A percentile compares a stretch with the other conserved stretches of the same genome.
Conservation (phyloP, 2,113 vertebrate genomes). For the Miniopterus natalensis region DNA sequence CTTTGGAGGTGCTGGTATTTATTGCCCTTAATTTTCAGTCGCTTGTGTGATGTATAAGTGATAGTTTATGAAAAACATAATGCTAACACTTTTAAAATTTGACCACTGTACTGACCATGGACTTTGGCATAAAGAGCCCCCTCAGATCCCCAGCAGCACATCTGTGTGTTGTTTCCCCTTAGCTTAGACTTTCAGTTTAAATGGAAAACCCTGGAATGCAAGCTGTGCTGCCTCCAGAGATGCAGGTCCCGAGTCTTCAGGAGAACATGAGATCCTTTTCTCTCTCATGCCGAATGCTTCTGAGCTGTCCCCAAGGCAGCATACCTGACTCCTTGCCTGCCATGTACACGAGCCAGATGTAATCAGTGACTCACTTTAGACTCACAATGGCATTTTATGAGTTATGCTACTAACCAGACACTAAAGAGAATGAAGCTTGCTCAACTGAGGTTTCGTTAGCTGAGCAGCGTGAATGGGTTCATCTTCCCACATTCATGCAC, state of each 20-base stretch:
- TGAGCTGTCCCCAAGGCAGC: conserved; percentile 62
- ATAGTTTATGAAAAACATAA: conserved; percentile 22
- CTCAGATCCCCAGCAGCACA: conserved; percentile 63
- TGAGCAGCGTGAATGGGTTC: background rate
- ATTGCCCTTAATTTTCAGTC: conserved; percentile 57
- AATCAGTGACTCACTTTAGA: conserved; percentile 44
- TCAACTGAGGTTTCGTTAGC: conserved; percentile 5
- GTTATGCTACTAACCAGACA: conserved; percentile 41
- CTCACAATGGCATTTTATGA: background rate
- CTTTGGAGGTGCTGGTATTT: conserved; percentile 7
- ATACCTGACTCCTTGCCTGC: conserved; percentile 61
- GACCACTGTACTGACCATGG: conserved; percentile 2
- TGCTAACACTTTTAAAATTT: conserved; percentile 59
- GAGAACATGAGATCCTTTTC: conserved; percentile 61
- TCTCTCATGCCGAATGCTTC: conserved; percentile 59
- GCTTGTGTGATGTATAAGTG: conserved; percentile 35
- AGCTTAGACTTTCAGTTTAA: conserved; percentile 74
- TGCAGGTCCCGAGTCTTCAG: conserved; percentile 74
- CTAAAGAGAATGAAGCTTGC: background rate
- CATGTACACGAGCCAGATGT: background rate
- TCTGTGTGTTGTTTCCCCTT: conserved; percentile 76
- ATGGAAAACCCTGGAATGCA: conserved; percentile 71
- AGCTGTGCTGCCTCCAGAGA: conserved; percentile 73
- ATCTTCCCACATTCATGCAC: background rate
- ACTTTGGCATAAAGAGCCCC: conserved; percentile 53